These are phyloP conservation scores for Phacellophora camtschatica DNA, from an alignment of 30 jellyfish, hydroid and myxozoan species.

Conservation along the genomic window DNA sequence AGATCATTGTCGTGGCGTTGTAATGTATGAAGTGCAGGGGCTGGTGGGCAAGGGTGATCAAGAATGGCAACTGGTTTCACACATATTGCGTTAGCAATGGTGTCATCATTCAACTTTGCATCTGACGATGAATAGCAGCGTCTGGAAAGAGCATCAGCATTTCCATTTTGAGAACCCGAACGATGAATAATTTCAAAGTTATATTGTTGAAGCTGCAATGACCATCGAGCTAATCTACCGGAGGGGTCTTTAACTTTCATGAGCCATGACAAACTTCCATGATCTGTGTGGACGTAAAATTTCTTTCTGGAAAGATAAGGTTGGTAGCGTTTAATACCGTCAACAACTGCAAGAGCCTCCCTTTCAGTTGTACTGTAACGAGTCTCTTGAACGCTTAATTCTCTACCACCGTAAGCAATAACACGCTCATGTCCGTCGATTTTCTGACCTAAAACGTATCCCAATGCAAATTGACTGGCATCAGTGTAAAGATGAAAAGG, in stretches of 20 bases:
- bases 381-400: background rate
- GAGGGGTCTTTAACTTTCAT: constrained; percentile 26
- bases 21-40: too few relatives aligned
- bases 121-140: too few relatives aligned
- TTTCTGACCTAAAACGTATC: constrained; percentile 20
- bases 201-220: constrained; percentile 15
- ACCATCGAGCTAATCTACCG: constrained; percentile 57
- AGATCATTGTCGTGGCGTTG: too few relatives aligned
- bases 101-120: too few relatives aligned
- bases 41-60: too few relatives aligned
- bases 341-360: constrained; percentile 51
- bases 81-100: too few relatives aligned
- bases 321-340: constrained; percentile 31
- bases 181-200: constrained; percentile 52
- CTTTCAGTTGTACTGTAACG: constrained; percentile 38
- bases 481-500: constrained; percentile 43
- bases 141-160: constrained; percentile 57
- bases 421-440: constrained; percentile 28
- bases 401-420: constrained; percentile 34
- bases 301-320: background rate
- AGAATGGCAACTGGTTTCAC: too few relatives aligned
- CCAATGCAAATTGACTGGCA: constrained; percentile 45
- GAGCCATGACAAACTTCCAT: constrained; percentile 7
- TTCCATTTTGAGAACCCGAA: constrained; percentile 10
- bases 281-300: background rate